These are phyloP conservation scores for Ceratosolen fusciceps DNA, from an alignment of 1,140 invertebrate genomes.

Conservation along the genomic window DNA sequence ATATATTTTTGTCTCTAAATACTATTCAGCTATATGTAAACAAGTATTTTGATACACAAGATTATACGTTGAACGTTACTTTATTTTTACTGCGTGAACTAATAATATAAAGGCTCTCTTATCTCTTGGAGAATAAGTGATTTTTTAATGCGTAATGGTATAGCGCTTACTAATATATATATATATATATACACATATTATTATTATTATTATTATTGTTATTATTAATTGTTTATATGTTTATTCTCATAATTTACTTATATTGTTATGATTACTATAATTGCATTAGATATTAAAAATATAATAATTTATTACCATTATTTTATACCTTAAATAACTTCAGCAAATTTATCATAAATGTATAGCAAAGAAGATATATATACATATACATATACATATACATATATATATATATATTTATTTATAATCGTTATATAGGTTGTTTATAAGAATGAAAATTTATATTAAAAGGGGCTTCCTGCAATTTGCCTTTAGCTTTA, in stretches of 20 bases:
- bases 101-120: conserved; percentile 43
- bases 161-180: conserved; percentile 34
- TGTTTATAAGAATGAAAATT: conserved; percentile 15
- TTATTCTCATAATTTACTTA: neutral
- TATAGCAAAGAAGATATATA: conserved; percentile 19
- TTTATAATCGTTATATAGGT: conserved; percentile 19
- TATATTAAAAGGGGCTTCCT: conserved; percentile 45
- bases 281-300: conserved; percentile 28
- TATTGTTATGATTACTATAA: conserved; percentile 6
- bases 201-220: neutral
- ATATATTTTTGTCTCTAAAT: conserved; percentile 12
- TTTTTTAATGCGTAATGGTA: conserved; percentile 35
- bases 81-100: neutral
- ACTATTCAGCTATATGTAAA: neutral
- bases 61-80: neutral
- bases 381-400: no score
- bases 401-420: no score
- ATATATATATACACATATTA: conserved; percentile 16
- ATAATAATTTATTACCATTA: conserved; percentile 23
- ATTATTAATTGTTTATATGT: no score
- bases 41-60: conserved; percentile 18
- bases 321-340: conserved; percentile 30
- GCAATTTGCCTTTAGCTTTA: conserved; percentile 47
- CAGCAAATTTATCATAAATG: conserved; percentile 12
- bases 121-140: conserved; percentile 33